Evolutionary conservation across 2,888 invertebrate genomes (phyloP).

Genomic region (Hirudinaria manillensis): DNA sequence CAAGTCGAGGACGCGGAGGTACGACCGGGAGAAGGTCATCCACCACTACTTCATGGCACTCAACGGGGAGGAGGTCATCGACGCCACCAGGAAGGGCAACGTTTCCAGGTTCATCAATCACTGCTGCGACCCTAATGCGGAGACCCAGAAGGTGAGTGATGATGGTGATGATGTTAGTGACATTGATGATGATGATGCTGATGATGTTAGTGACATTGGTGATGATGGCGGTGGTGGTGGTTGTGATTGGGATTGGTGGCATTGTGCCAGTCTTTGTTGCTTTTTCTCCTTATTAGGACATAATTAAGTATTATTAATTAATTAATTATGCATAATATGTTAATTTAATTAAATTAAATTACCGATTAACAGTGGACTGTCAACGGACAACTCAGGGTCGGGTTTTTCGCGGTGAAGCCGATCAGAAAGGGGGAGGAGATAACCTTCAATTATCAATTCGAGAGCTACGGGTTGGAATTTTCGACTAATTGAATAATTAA

Average conservation of each 20-base stretch:
- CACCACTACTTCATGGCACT: constrained; percentile 98
- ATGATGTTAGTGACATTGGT: constrained; percentile 3
- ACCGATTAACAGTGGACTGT: constrained; percentile 59
- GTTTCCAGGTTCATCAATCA: constrained; percentile 96
- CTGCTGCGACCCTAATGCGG: constrained; percentile 95
- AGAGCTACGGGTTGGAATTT: constrained; percentile 76
- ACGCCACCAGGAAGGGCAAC: constrained; percentile 91
- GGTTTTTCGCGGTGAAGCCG: constrained; percentile 83
- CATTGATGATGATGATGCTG: background rate
- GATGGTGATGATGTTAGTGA: background rate
- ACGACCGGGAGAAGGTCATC: constrained; percentile 78
- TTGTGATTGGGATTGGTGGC: background rate
- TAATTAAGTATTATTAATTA: no score
- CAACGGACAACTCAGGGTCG: constrained; percentile 74
- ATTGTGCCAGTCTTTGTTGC: no score
- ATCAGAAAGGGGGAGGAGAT: constrained; percentile 85
- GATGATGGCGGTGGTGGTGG: background rate
- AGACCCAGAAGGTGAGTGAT: constrained; percentile 76
- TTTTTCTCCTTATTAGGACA: no score
- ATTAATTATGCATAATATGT: no score
- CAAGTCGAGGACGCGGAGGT: constrained; percentile 76
- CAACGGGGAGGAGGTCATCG: constrained; percentile 85
- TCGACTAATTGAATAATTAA: background rate
- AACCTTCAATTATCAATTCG: constrained; percentile 96
- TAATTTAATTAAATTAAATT: no score